A percentile compares a stretch with the other conserved stretches of the same genome.
Evolutionary conservation across 2,888 invertebrate genomes (phyloP).

Genomic region (Augiades crinisus): DNA sequence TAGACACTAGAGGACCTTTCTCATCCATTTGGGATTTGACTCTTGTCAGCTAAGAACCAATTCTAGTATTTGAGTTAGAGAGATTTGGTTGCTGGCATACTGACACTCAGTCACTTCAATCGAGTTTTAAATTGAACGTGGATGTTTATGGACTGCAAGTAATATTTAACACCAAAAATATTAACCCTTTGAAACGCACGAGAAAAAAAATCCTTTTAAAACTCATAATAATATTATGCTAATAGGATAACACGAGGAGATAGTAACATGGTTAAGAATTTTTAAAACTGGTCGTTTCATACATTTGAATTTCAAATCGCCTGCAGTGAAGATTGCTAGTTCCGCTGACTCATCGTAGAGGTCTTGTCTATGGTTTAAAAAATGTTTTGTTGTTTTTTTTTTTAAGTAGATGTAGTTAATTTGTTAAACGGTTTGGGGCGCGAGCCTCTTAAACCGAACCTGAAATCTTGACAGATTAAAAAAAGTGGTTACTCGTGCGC

Average conservation of each 20-base stretch:
- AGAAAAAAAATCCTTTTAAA: not conserved
- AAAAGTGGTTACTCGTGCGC: too few relatives aligned
- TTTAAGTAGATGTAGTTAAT: slow-evolving; percentile 6
- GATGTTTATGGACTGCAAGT: too few relatives aligned
- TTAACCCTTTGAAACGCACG: too few relatives aligned
- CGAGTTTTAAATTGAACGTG: too few relatives aligned
- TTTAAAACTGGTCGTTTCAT: slow-evolving; percentile 35
- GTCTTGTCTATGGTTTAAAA: slow-evolving; percentile 26
- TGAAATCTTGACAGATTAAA: not conserved
- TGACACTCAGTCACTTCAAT: too few relatives aligned
- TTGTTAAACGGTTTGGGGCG: not conserved
- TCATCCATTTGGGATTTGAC: too few relatives aligned
- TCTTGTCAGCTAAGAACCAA: too few relatives aligned
- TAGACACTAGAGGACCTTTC: too few relatives aligned
- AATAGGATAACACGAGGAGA: slow-evolving; percentile 32
- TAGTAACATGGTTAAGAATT: slow-evolving; percentile 33
- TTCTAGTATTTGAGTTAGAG: too few relatives aligned
- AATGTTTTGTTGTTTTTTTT: slow-evolving; percentile 15
- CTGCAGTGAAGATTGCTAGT: slow-evolving; percentile 40
- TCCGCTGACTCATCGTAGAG: slow-evolving; percentile 48
- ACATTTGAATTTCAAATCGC: slow-evolving; percentile 57
- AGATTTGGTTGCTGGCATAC: too few relatives aligned
- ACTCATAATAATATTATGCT: slow-evolving; percentile 33
- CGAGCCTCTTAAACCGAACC: not conserved
- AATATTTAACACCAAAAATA: too few relatives aligned